Percentiles rank a stretch among this genome's conserved stretches.
Evolutionary conservation across 2,888 invertebrate species (phyloP).

Genomic region (Lochmaea crataegi): DNA sequence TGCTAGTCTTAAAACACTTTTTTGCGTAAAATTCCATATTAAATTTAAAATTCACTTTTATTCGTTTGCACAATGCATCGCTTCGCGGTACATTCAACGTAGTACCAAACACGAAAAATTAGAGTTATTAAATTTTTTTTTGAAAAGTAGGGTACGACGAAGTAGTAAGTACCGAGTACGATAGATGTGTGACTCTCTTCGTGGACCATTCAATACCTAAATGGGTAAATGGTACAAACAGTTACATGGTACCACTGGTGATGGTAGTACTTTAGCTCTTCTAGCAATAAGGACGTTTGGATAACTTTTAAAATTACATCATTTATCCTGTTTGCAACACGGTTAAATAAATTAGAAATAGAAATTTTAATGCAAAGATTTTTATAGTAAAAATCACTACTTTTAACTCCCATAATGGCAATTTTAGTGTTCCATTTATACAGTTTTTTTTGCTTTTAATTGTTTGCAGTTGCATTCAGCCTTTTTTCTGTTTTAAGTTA

Average conservation of each 20-base stretch:
- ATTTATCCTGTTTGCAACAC: not conserved
- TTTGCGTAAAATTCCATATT: constrained; percentile 52
- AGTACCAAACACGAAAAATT: constrained; percentile 43
- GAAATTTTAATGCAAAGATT: too few relatives aligned
- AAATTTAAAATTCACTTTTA: constrained; percentile 21
- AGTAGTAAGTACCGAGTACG: constrained; percentile 21
- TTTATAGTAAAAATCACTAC: too few relatives aligned
- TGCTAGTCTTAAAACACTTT: constrained; percentile 54
- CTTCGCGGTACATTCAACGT: constrained; percentile 7
- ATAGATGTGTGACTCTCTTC: constrained; percentile 26
- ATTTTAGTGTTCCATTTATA: too few relatives aligned
- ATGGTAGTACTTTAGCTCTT: constrained; percentile 4
- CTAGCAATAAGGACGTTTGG: not conserved
- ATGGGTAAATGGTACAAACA: constrained; percentile 29
- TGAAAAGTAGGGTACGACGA: constrained; percentile 18
- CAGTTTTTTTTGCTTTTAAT: too few relatives aligned
- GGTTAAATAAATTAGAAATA: not conserved
- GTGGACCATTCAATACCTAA: constrained; percentile 30
- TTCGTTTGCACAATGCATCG: constrained; percentile 1
- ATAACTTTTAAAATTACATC: not conserved
- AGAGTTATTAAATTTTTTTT: constrained; percentile 49
- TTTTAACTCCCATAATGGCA: too few relatives aligned
- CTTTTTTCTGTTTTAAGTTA: too few relatives aligned
- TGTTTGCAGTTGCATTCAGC: too few relatives aligned
- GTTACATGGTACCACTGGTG: constrained; percentile 20